phyloP scores from a whole-genome alignment of 2,797 vertebrate species.

The Oceanodroma leucorhoa region DNA sequence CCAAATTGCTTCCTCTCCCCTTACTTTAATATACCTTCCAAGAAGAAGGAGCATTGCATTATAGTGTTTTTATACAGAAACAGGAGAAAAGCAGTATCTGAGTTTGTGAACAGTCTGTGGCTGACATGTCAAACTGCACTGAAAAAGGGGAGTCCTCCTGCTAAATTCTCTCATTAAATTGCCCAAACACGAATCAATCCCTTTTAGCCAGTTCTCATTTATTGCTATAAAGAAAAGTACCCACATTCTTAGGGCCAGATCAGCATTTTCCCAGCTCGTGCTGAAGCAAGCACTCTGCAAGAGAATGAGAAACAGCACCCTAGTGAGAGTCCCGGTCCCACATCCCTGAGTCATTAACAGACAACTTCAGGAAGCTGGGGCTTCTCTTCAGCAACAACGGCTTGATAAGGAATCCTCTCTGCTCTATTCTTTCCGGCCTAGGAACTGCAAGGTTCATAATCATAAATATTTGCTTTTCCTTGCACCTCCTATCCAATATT shows the following conservation, averaged over 20 bases:
- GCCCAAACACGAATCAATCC: background rate
- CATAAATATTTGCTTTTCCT: background rate
- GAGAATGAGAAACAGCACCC: conserved; percentile 15
- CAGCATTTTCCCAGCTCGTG: background rate
- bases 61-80: background rate
- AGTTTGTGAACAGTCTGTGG: background rate
- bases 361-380: background rate
- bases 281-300: conserved; percentile 8
- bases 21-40: background rate
- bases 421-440: background rate
- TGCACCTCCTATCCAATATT: background rate
- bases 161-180: conserved; percentile 25
- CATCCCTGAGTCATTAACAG: conserved; percentile 16
- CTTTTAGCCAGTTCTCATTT: conserved; percentile 25
- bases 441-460: background rate
- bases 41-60: background rate
- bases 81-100: background rate
- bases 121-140: background rate
- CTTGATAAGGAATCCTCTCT: background rate
- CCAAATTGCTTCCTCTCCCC: conserved; percentile 25
- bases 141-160: background rate
- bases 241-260: conserved; percentile 4
- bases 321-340: background rate
- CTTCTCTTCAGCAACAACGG: background rate
- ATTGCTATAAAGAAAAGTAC: conserved; percentile 31